Base-by-base conservation (phyloP, 2,113 vertebrate genomes). In the Nesogale talazaci region DNA sequence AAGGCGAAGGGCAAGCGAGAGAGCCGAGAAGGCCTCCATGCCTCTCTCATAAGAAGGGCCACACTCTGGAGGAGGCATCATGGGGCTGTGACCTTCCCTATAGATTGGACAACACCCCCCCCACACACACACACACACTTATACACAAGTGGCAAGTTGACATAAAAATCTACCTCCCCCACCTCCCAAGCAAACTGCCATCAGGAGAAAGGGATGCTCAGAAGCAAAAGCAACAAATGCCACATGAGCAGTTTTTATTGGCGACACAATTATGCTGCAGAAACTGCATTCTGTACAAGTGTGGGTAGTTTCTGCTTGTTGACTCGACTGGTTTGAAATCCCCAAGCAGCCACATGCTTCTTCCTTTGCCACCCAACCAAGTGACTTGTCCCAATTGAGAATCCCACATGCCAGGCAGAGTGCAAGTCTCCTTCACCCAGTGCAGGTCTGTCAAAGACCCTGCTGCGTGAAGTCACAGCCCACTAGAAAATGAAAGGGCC, bases 321-420 rank as follows among this genome's bases (percentile, higher is more conserved):
- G 52, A 88, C n/a, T 15, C 75, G n/a, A 76, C 34, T 65, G 63
- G 78, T 17, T 77, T 72, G 91, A 92, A 70, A 92, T 74, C 74
- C 57, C 84, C 70, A 56, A 10, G 23, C 67, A 69, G 59, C 6
- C 46, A 29, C 65, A 38, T 19, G 36, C 34, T 72, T 86, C 52
- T 80, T 85, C 88, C 36, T 86, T 78, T 85, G 80, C 20, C 17
- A n/a, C 38, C 90, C 29, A 90, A 57, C 77, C 27, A 19, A 52
- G 11, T 4, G 29, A 34, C 65, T 76, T 34, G 34, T 15, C 70
- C 34, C 17, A 59, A 11, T 34, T 38, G 34, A 36, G 34, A 19
- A 72, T 36, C 34, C 70, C 22, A 72, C 20, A 81, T 52, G n/a
- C 36, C 38, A 76, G 79, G 80, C 8, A 29, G 10, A 16, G 59